Conservation (phyloP, 2,113 vertebrate species). For the Nematolebias whitei region DNA sequence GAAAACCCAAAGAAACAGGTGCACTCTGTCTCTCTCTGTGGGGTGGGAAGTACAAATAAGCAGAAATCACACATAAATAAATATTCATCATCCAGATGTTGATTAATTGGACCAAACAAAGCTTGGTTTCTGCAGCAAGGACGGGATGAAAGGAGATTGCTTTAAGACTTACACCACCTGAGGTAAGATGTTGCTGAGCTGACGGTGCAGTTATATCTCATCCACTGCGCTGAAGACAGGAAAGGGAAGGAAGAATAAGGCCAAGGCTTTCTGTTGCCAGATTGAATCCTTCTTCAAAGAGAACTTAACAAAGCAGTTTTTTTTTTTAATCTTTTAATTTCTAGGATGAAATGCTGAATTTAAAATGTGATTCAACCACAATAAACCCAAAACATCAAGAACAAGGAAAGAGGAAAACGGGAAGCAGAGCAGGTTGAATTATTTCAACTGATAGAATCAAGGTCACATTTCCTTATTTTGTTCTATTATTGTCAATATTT, state of each 20-base stretch:
- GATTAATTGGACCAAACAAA: constrained; percentile 58
- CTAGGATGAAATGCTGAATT: constrained; percentile 70
- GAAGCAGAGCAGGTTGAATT: constrained; percentile 3
- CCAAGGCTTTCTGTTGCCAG: constrained; percentile 65
- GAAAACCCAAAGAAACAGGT: constrained; percentile 12
- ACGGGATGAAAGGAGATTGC: constrained; percentile 52
- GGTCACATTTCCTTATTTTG: neutral
- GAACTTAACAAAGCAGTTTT: constrained; percentile 73
- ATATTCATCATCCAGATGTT: constrained; percentile 56
- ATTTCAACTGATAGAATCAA: neutral
- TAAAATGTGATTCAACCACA: constrained; percentile 60
- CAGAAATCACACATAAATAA: constrained; percentile 41
- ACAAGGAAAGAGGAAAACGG: constrained; percentile 19
- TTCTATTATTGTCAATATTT: neutral
- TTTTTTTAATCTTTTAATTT: constrained; percentile 76
- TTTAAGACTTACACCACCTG: constrained; percentile 48
- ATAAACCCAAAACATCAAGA: constrained; percentile 60
- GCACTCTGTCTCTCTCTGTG: constrained; percentile 15
- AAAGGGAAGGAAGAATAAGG: constrained; percentile 61
- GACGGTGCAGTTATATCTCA: constrained; percentile 68
- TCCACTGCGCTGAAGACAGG: constrained; percentile 59
- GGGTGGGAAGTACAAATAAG: constrained; percentile 17
- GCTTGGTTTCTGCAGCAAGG: constrained; percentile 42
- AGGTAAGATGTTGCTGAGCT: constrained; percentile 66
- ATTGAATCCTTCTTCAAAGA: constrained; percentile 79